These are phyloP conservation scores for Gallirallus australis DNA, from an alignment of 2,797 vertebrate species.

Conservation along the genomic window DNA sequence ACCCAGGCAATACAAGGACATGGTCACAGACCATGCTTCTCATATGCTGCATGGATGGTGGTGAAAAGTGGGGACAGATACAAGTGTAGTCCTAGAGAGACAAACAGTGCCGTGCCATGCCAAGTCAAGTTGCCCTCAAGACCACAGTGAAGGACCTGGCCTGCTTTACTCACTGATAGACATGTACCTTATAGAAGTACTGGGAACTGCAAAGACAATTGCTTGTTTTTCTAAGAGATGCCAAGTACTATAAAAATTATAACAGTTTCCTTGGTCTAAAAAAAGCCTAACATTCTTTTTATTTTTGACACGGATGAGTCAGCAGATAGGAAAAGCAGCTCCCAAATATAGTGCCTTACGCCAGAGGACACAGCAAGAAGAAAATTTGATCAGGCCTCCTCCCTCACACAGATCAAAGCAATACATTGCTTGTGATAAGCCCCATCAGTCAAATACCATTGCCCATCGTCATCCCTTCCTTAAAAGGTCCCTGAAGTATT, in stretches of 20 bases:
- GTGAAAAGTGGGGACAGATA: background rate
- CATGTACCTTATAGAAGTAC: background rate
- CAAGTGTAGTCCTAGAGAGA: fast-evolving
- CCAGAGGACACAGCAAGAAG: conserved; percentile 5
- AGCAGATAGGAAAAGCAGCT: conserved; percentile 48
- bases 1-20: background rate
- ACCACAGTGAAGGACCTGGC: background rate
- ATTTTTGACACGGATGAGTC: conserved; percentile 55
- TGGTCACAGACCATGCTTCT: background rate
- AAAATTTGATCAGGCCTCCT: conserved; percentile 7
- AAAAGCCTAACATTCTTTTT: conserved; percentile 12
- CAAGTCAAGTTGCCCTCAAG: background rate
- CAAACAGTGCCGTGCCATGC: background rate
- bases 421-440: background rate
- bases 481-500: background rate
- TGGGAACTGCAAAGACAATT: background rate
- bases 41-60: background rate
- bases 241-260: conserved; percentile 3
- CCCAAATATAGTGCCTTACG: conserved; percentile 30
- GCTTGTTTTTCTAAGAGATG: background rate
- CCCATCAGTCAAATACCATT: background rate
- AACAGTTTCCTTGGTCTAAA: background rate
- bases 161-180: background rate
- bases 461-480: background rate
- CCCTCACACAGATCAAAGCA: background rate